Evolutionary conservation across 2,888 invertebrate genomes (phyloP).

Genomic region (Ormyrus pomaceus): DNA sequence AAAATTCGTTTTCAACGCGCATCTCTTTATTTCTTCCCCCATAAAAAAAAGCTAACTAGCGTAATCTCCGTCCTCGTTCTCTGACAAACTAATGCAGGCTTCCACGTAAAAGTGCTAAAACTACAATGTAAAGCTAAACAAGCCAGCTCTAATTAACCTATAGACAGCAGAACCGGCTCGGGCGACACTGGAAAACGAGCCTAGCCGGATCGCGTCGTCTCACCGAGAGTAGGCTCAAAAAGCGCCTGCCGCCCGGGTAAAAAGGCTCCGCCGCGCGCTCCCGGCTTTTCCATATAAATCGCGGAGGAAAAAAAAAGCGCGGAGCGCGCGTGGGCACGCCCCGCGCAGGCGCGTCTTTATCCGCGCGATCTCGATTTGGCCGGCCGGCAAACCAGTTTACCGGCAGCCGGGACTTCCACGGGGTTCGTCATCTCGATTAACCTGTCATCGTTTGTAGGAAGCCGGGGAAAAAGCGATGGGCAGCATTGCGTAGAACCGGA

Average conservation of each 20-base stretch:
- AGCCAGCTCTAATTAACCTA: conserved; percentile 40
- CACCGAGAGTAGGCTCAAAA: conserved; percentile 30
- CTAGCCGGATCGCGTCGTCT: conserved; percentile 11
- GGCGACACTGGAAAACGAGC: neutral
- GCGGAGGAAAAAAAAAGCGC: neutral
- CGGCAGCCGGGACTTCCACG: neutral
- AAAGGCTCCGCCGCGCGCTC: conserved; percentile 10
- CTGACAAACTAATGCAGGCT: too few relatives aligned
- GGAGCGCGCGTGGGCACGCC: conserved; percentile 19
- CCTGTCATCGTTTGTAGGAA: conserved; percentile 47
- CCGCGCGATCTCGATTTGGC: conserved; percentile 46
- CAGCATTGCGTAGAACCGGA: conserved; percentile 1
- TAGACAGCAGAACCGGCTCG: conserved; percentile 26
- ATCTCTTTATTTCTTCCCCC: too few relatives aligned
- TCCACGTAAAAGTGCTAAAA: too few relatives aligned
- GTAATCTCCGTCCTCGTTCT: too few relatives aligned
- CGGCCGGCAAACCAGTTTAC: conserved; percentile 36
- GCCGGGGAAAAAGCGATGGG: conserved; percentile 17
- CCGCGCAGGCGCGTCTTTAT: conserved; percentile 27
- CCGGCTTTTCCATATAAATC: conserved; percentile 48
- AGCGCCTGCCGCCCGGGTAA: conserved; percentile 25
- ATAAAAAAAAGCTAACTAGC: too few relatives aligned
- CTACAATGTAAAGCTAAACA: too few relatives aligned
- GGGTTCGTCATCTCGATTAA: conserved; percentile 54
- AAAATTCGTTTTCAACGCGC: too few relatives aligned